These are phyloP conservation scores for Vulpes lagopus DNA, from an alignment of 2,113 vertebrate species.

Conservation along the genomic window DNA sequence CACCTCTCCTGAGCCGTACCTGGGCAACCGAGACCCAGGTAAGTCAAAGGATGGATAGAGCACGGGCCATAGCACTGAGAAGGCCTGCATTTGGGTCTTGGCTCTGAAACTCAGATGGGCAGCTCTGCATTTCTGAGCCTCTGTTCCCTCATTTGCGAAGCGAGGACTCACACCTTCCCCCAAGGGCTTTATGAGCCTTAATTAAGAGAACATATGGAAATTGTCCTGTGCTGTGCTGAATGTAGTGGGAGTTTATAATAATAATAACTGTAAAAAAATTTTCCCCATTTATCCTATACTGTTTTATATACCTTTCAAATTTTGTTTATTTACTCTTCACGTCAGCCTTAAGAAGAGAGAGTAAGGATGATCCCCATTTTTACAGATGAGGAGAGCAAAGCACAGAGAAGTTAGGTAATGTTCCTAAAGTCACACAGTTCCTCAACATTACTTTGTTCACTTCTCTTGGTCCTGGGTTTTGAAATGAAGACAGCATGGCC, in stretches of 20 bases:
- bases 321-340: background rate
- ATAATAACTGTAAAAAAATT: rapidly evolving
- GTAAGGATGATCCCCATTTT: background rate
- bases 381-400: background rate
- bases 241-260: background rate
- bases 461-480: background rate
- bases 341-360: background rate
- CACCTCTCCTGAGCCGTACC: background rate
- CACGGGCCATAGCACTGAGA: too few species aligned
- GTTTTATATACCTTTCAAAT: background rate
- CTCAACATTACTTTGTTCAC: background rate
- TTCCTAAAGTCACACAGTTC: background rate
- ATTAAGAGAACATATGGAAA: background rate
- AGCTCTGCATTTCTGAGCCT: background rate
- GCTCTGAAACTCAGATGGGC: background rate
- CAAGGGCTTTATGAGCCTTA: background rate
- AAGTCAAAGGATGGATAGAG: background rate
- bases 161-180: background rate
- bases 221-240: rapidly evolving
- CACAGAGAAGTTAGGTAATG: background rate
- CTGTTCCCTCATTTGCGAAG: background rate
- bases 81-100: background rate
- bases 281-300: background rate
- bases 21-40: background rate
- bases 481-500: background rate